Conservation (phyloP, 2,797 vertebrate species). For the Squalus acanthias region DNA sequence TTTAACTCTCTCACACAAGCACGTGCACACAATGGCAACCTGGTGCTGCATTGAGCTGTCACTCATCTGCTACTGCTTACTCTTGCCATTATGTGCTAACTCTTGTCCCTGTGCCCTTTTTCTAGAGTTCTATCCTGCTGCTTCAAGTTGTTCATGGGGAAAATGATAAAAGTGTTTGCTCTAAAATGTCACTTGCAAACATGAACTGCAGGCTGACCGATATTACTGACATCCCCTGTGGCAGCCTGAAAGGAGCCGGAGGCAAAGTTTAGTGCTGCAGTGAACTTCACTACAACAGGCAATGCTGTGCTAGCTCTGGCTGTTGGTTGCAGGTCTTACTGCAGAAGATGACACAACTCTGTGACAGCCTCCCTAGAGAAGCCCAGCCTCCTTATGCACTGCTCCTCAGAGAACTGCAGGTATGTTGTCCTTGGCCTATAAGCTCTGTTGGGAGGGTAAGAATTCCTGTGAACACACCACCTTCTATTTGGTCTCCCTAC, state of each 20-base stretch:
- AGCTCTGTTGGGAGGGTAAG: neutral
- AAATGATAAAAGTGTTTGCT: neutral
- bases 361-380: neutral
- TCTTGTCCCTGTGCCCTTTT: neutral
- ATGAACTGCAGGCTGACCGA: neutral
- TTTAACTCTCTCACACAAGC: neutral
- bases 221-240: neutral
- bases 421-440: neutral
- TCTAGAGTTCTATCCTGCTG: neutral
- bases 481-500: neutral
- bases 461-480: neutral
- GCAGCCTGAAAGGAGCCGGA: neutral
- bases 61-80: neutral
- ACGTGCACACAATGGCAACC: neutral
- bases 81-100: neutral
- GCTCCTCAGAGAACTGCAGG: neutral
- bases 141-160: neutral
- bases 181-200: neutral
- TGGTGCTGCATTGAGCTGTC: neutral
- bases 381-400: neutral
- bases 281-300: neutral
- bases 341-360: neutral
- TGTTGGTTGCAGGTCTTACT: neutral
- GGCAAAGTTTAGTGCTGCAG: neutral
- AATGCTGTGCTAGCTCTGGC: neutral